Evolutionary conservation across 2,888 invertebrate genomes (phyloP).

Genomic region (Calliphora vomitoria): DNA sequence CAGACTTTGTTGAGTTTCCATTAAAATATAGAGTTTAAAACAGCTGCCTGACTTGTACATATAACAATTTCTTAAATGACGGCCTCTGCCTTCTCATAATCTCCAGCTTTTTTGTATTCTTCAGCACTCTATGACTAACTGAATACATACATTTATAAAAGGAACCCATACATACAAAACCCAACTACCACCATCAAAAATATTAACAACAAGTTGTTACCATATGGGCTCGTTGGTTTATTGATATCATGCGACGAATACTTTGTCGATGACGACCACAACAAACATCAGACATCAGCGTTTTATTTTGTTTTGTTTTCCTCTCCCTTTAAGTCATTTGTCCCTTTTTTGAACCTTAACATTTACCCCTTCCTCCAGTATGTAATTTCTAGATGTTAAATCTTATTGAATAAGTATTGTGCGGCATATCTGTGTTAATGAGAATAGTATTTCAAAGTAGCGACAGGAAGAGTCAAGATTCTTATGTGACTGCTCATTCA

Average conservation of each 20-base stretch:
- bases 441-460: no score
- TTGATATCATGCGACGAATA: not conserved
- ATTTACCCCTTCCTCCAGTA: no score
- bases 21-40: constrained; percentile 75
- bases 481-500: no score
- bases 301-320: not conserved
- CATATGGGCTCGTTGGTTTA: constrained; percentile 50
- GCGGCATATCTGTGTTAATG: no score
- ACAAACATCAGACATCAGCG: not conserved
- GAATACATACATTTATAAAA: not conserved
- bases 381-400: no score
- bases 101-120: not conserved
- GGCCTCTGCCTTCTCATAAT: constrained; percentile 27
- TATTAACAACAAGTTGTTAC: constrained; percentile 59
- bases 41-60: constrained; percentile 66
- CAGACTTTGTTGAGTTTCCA: constrained; percentile 46
- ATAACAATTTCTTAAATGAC: constrained; percentile 42
- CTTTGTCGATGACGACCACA: constrained; percentile 20
- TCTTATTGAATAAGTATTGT: no score
- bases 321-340: not conserved
- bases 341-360: not conserved
- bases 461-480: no score
- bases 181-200: not conserved
- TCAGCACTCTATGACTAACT: constrained; percentile 11
- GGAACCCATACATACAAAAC: constrained; percentile 2